These are phyloP conservation scores for Holocentrus rufus DNA, from an alignment of 2,797 vertebrate species.

Conservation along the genomic window DNA sequence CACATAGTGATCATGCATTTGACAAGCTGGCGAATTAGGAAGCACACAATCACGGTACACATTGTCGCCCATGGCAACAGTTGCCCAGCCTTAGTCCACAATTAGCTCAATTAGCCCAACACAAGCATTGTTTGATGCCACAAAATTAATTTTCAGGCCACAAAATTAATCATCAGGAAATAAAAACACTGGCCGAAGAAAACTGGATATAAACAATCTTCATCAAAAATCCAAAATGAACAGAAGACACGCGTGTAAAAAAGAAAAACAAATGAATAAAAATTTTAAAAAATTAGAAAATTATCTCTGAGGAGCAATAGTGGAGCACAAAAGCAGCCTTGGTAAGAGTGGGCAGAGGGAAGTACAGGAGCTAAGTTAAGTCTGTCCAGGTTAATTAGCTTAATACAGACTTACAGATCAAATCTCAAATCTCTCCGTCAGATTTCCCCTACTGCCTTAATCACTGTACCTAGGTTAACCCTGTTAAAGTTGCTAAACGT, in stretches of 20 bases:
- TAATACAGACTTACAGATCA: conserved; percentile 44
- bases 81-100: neutral
- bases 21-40: conserved; percentile 45
- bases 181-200: neutral
- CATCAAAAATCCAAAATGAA: neutral
- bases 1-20: conserved; percentile 50
- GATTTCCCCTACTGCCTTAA: conserved; percentile 45
- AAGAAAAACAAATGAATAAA: neutral
- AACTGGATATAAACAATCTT: neutral
- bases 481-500: neutral
- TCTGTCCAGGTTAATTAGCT: conserved; percentile 56
- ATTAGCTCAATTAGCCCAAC: neutral
- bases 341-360: neutral
- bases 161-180: neutral
- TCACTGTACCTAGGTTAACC: conserved; percentile 1
- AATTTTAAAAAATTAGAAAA: neutral
- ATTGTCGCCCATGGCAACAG: conserved; percentile 55
- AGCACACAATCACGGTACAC: conserved; percentile 59
- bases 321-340: neutral
- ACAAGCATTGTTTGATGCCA: neutral
- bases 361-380: conserved; percentile 28
- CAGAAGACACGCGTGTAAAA: no score
- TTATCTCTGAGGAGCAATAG: neutral
- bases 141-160: neutral
- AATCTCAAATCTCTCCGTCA: conserved; percentile 19